These are phyloP conservation scores for Palloptera scutellata DNA, from an alignment of 2,888 invertebrate species.

Conservation along the genomic window DNA sequence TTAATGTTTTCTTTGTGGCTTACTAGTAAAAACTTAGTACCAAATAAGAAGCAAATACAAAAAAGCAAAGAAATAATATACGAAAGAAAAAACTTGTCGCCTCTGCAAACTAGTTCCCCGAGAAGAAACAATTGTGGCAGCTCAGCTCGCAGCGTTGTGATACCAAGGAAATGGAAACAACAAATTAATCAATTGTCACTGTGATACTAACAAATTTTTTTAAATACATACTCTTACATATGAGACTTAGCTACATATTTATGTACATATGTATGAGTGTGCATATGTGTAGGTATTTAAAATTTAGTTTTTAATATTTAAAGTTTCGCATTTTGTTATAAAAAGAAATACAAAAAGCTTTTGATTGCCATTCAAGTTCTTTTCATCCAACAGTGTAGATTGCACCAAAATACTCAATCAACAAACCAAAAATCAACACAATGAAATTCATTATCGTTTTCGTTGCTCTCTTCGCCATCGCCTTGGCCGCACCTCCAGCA, in stretches of 20 bases:
- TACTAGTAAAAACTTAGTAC: too few relatives aligned
- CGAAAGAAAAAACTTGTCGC: not conserved
- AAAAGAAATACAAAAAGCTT: too few relatives aligned
- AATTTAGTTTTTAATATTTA: not conserved
- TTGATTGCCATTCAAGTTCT: too few relatives aligned
- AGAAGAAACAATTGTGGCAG: not conserved
- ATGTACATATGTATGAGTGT: not conserved
- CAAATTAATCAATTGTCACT: too few relatives aligned
- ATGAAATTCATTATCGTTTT: constrained; percentile 60
- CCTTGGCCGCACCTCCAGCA: constrained; percentile 48
- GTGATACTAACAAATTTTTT: not conserved
- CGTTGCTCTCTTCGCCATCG: constrained; percentile 47
- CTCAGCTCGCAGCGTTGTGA: too few relatives aligned
- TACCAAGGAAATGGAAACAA: not conserved
- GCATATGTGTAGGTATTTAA: not conserved
- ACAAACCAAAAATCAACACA: constrained; percentile 8
- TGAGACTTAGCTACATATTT: not conserved
- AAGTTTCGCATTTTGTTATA: too few relatives aligned
- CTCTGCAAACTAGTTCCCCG: constrained; percentile 1
- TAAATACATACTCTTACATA: not conserved
- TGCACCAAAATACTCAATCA: too few relatives aligned
- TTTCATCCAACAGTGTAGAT: too few relatives aligned
- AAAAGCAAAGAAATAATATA: too few relatives aligned
- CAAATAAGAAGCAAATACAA: too few relatives aligned
- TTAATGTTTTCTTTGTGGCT: too few relatives aligned